Evolutionary conservation across 2,888 invertebrate genomes (phyloP), one percentile per base, ranked within the genome.

Genomic region (Eilema griseolum): DNA sequence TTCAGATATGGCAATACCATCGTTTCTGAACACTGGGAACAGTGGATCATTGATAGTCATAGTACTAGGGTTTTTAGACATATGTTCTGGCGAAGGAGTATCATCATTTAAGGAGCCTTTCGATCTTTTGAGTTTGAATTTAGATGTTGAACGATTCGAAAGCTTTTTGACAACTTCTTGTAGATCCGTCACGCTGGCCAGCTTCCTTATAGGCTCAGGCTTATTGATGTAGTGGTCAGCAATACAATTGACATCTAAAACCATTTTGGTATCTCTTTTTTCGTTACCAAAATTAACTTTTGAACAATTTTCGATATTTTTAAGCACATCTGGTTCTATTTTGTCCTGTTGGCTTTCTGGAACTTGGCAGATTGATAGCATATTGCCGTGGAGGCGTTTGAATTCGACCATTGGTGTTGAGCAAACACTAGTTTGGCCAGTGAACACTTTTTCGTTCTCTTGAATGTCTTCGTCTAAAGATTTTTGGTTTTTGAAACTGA

Each of bases 341-440:
- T 95, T 66, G 93, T 96, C 93, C 95, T 96, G 92, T 95, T 94
- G 85, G 0, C 81, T 95, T 62, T 96, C 96, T 0, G 96, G 96
- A 84, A 96, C 96, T 76, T 96, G 96, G 86, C 97, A 97, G 81
- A 98, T 98, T 0, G 97, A 97, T 78, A 98, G 94, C 59, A 97
- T 96, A 73, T 96, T 97, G 14, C 96, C 97, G 80, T 97, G 97
- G 10, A 98, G 86, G 2, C 98, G 95, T 88, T 97, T 97, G 87
- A 96, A 97, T 85, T 98, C 98, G 0, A 97, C 96, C 96, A 98
- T 96, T 0, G 98, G 98, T 0, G 98, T 98, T 0, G 97, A 97
- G 77, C 97, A 97, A 0, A 98, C 96, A 76, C 97, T 97, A 0
- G 97, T 97, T 77, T 97, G 97, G 20, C 97, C 96, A 11, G 96